Evolutionary conservation across 2,888 invertebrate species (phyloP).

Genomic region (Fabriciana adippe): DNA sequence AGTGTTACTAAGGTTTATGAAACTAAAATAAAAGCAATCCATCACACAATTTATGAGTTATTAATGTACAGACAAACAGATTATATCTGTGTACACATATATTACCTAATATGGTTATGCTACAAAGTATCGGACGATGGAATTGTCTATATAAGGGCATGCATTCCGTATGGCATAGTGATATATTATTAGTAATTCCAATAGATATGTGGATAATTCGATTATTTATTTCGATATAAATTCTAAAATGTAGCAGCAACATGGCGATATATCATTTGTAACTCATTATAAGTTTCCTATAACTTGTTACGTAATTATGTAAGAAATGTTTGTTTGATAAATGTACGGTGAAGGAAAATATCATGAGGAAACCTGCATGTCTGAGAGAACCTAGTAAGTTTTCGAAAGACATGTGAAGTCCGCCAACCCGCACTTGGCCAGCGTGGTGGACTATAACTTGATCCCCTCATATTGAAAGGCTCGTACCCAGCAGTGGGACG

Average conservation of each 20-base stretch:
- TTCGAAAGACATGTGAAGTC: too few relatives aligned
- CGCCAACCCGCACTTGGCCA: too few relatives aligned
- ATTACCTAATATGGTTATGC: conserved; percentile 12
- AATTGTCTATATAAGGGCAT: conserved; percentile 6
- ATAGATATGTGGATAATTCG: conserved; percentile 6
- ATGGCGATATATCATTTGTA: background rate
- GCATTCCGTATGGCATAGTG: conserved; percentile 3
- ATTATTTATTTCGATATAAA: background rate
- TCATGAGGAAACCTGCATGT: too few relatives aligned
- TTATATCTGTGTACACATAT: conserved; percentile 9
- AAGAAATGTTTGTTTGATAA: too few relatives aligned
- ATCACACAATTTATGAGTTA: background rate
- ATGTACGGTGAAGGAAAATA: too few relatives aligned
- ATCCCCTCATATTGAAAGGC: too few relatives aligned
- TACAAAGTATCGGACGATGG: conserved; percentile 5
- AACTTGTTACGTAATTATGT: too few relatives aligned
- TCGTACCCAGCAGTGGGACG: too few relatives aligned
- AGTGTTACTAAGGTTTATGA: background rate
- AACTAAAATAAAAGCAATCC: conserved; percentile 1
- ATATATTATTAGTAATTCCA: background rate
- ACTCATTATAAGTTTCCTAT: too few relatives aligned
- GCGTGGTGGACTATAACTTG: too few relatives aligned
- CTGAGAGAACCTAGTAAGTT: too few relatives aligned
- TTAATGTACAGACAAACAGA: conserved; percentile 9
- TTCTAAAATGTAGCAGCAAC: background rate